Conservation (phyloP, 2,888 invertebrate species). For the Ypsolopha scabrella region DNA sequence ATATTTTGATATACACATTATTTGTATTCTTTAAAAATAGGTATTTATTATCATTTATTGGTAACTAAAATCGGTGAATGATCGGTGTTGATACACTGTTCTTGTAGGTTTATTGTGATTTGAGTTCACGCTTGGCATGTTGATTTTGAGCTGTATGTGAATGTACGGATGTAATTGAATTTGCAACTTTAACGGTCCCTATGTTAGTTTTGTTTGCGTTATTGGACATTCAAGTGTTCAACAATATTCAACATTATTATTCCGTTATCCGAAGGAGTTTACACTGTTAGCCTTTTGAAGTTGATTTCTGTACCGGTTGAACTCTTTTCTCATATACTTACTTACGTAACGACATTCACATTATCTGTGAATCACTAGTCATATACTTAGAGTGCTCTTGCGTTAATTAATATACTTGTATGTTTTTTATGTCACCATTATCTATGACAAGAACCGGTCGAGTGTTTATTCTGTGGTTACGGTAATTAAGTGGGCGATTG, state of each 20-base stretch:
- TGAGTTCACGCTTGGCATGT: constrained; percentile 12
- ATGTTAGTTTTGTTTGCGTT: no score
- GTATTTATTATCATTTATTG: no score
- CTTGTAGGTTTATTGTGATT: background rate
- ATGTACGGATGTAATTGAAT: constrained; percentile 2
- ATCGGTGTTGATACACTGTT: no score
- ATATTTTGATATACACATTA: no score
- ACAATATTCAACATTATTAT: background rate
- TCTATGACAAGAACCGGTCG: constrained; percentile 15
- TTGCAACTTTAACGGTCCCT: background rate
- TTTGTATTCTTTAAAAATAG: no score
- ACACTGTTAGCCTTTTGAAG: no score
- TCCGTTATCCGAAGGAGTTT: no score
- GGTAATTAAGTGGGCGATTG: constrained; percentile 7
- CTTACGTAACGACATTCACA: no score
- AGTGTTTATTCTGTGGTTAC: constrained; percentile 24
- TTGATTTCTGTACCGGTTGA: no score
- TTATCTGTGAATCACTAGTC: no score
- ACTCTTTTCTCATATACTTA: no score
- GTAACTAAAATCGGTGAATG: no score
- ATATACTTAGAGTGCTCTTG: constrained; percentile 18
- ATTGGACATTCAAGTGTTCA: background rate
- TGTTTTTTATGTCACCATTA: constrained; percentile 17
- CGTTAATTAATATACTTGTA: constrained; percentile 26
- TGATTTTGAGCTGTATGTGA: constrained; percentile 18